Conservation (phyloP, 2,797 vertebrate genomes). For the Coregonus ussuriensis region DNA sequence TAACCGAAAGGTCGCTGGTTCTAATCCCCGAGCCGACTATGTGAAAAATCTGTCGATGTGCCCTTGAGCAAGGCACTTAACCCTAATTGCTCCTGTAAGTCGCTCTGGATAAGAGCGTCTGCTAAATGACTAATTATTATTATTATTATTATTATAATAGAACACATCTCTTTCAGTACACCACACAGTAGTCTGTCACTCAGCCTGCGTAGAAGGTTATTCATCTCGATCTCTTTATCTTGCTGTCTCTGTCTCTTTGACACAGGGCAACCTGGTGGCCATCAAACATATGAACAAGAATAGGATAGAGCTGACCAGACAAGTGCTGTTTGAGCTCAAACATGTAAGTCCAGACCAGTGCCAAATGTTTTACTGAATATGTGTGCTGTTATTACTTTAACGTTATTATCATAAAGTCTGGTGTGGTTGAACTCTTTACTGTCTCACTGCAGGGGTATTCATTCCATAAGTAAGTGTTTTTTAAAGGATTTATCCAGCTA, state of each 20-base stretch:
- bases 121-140: too few species aligned
- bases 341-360: slow-evolving; percentile 80
- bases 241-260: background rate
- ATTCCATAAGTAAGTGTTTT: background rate
- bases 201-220: background rate
- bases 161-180: background rate
- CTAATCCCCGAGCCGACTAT: too few species aligned
- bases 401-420: background rate
- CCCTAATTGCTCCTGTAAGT: too few species aligned
- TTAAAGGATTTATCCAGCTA: too few species aligned
- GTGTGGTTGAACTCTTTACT: too few species aligned
- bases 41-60: too few species aligned
- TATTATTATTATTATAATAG: too few species aligned
- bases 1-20: too few species aligned
- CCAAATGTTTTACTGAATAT: background rate
- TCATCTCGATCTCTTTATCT: background rate
- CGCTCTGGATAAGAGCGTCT: too few species aligned
- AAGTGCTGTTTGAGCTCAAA: slow-evolving; percentile 96
- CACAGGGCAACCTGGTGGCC: slow-evolving; percentile 94
- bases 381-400: background rate
- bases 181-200: background rate
- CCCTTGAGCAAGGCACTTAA: too few species aligned
- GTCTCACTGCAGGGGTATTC: background rate
- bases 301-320: slow-evolving; percentile 93
- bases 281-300: slow-evolving; percentile 98